These are phyloP conservation scores for Cephalophus harveyi DNA, from an alignment of 2,113 vertebrate species.

Conservation along the genomic window DNA sequence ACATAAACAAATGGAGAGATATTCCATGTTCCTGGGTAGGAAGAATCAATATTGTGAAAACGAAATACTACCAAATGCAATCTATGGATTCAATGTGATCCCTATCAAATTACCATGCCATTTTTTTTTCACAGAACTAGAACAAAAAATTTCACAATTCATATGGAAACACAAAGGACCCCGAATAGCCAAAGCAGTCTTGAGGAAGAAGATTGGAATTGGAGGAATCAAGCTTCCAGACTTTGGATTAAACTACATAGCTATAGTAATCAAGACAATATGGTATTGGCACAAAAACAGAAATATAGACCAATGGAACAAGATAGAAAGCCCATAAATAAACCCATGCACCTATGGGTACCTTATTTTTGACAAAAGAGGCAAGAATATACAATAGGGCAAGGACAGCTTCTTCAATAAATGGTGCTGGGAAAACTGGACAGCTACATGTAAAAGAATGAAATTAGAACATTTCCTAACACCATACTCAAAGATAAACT, in stretches of 20 bases:
- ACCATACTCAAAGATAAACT: neutral
- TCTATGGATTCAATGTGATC: neutral
- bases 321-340: neutral
- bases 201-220: neutral
- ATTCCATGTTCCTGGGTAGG: neutral
- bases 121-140: neutral
- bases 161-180: neutral
- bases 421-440: neutral
- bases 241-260: neutral
- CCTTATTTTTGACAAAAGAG: neutral
- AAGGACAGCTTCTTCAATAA: neutral
- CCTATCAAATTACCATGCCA: neutral
- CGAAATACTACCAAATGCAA: neutral
- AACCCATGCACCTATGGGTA: neutral
- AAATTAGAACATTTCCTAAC: neutral
- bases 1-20: neutral
- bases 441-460: neutral
- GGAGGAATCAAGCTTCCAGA: neutral
- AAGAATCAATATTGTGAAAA: neutral
- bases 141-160: neutral
- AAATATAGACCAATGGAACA: neutral
- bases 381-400: neutral
- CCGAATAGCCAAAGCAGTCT: accelerated
- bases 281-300: neutral
- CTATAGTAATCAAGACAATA: neutral